phyloP scores from a whole-genome alignment of 1,140 invertebrate genomes.

The Coptotermes formosanus region DNA sequence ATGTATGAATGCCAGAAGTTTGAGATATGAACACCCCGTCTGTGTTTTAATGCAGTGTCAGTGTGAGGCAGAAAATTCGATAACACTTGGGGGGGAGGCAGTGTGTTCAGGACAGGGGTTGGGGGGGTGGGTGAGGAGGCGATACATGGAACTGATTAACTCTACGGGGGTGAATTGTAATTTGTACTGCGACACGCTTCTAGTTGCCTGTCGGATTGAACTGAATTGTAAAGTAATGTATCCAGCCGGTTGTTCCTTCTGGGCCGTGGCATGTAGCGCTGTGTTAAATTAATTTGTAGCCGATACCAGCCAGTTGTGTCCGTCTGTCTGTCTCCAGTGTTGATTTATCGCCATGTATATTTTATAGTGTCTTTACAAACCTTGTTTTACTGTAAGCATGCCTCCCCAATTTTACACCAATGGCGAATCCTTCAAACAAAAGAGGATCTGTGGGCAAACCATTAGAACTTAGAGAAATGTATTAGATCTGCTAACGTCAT shows the following conservation, averaged over 20 bases:
- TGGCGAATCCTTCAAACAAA: too few relatives aligned
- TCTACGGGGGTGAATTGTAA: neutral
- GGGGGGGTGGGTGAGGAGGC: neutral
- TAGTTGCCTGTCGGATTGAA: neutral
- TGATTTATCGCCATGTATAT: neutral
- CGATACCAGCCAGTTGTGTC: neutral
- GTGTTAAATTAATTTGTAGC: neutral
- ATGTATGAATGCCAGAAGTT: too few relatives aligned
- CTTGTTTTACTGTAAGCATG: too few relatives aligned
- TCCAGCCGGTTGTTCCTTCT: neutral
- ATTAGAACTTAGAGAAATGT: too few relatives aligned
- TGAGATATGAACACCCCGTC: too few relatives aligned
- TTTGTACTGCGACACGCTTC: neutral
- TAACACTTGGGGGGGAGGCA: neutral
- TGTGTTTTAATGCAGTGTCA: neutral
- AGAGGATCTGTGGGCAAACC: too few relatives aligned
- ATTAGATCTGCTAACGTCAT: too few relatives aligned
- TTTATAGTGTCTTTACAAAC: neutral
- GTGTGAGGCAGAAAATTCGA: neutral
- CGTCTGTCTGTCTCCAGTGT: neutral
- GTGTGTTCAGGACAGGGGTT: neutral
- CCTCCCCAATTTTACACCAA: too few relatives aligned
- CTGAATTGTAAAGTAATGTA: neutral
- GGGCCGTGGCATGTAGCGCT: neutral
- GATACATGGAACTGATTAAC: constrained; percentile 19